Evolutionary conservation across 1,140 invertebrate species (phyloP).

Genomic region (Heliconius hewitsoni): DNA sequence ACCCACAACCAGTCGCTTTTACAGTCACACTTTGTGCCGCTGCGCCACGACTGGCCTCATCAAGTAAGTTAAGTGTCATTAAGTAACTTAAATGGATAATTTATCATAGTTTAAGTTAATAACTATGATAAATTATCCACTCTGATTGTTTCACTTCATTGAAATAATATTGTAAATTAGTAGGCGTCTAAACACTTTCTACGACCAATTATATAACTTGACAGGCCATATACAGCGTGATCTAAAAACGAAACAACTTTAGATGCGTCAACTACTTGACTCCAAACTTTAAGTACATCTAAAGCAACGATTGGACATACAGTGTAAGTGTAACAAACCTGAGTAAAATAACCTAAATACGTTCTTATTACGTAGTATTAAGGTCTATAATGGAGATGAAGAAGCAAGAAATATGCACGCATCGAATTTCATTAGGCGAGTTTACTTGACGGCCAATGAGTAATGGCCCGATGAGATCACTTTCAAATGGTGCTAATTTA

Average conservation of each 20-base stretch:
- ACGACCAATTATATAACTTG: conserved; percentile 15
- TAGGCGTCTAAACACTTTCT: conserved; percentile 9
- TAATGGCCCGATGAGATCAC: conserved; percentile 73
- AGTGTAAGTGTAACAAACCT: background rate
- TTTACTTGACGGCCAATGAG: conserved; percentile 60
- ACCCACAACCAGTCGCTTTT: too few relatives aligned
- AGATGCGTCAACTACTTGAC: conserved; percentile 25
- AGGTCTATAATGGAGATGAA: conserved; percentile 12
- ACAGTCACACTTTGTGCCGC: too few relatives aligned
- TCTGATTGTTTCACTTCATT: background rate
- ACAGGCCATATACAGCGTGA: conserved; percentile 4
- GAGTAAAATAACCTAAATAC: too few relatives aligned
- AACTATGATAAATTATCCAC: background rate
- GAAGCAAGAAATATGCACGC: conserved; percentile 25
- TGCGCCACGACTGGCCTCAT: too few relatives aligned
- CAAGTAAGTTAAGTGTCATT: too few relatives aligned
- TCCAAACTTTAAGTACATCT: conserved; percentile 27
- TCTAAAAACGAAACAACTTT: conserved; percentile 16
- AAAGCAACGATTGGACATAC: conserved; percentile 28
- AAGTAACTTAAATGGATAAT: too few relatives aligned
- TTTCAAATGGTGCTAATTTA: conserved; percentile 67
- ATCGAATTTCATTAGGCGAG: conserved; percentile 51
- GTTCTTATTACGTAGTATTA: conserved; percentile 22
- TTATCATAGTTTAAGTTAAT: too few relatives aligned
- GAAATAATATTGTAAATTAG: background rate